Evolutionary conservation across 2,113 vertebrate species (phyloP).

Genomic region (Brachionichthys hirsutus): DNA sequence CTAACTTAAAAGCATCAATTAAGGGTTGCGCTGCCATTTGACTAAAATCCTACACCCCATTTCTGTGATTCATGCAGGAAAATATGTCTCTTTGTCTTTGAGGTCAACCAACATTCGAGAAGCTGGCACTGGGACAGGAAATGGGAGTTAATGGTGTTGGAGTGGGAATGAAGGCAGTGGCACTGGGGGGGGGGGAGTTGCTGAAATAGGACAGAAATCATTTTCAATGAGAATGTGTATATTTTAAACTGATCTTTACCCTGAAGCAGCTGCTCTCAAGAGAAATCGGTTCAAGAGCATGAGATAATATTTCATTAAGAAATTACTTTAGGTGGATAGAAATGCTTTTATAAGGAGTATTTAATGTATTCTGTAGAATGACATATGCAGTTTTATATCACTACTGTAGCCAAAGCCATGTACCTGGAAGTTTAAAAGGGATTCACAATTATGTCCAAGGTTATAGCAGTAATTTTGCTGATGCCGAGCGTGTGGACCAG

Average conservation of each 20-base stretch:
- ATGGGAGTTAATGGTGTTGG: constrained; percentile 63
- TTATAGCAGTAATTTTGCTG: constrained; percentile 5
- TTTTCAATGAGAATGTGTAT: constrained; percentile 37
- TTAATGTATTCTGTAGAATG: too few relatives aligned
- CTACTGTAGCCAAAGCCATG: too few relatives aligned
- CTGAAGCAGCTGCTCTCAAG: constrained; percentile 40
- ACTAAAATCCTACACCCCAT: constrained; percentile 69
- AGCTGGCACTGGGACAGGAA: constrained; percentile 63
- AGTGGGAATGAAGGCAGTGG: constrained; percentile 56
- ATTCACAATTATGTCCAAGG: constrained; percentile 22
- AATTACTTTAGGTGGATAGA: too few relatives aligned
- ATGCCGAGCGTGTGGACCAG: too few relatives aligned
- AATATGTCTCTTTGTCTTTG: constrained; percentile 73
- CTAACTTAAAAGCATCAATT: constrained; percentile 70
- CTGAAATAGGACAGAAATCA: constrained; percentile 60
- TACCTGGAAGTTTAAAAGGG: not conserved
- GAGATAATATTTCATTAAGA: constrained; percentile 9
- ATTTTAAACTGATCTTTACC: constrained; percentile 41
- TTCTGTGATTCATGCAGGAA: constrained; percentile 74
- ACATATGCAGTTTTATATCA: too few relatives aligned
- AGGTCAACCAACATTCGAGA: constrained; percentile 64
- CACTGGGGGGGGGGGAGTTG: constrained; percentile 30
- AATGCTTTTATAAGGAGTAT: too few relatives aligned
- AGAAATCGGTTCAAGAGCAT: constrained; percentile 10
- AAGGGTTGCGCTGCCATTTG: constrained; percentile 59